Evolutionary conservation across 2,113 vertebrate species (phyloP).

Genomic region (Pseudopodoces humilis): DNA sequence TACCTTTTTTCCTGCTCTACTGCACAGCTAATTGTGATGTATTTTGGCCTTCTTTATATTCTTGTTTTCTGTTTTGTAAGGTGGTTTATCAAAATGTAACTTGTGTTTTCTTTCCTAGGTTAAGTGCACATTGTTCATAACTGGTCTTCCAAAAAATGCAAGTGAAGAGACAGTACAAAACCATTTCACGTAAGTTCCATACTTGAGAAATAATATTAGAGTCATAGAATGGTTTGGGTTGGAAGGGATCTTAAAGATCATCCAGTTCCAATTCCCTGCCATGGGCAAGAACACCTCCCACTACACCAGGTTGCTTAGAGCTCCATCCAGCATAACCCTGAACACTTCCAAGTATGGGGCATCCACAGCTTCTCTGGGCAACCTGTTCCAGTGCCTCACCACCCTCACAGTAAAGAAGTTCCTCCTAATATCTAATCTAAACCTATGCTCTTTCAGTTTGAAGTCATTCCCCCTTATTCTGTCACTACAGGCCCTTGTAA

Average conservation of each 20-base stretch:
- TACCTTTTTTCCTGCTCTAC: not conserved
- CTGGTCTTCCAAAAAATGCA: conserved; percentile 79
- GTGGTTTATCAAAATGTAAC: not conserved
- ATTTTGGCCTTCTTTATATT: not conserved
- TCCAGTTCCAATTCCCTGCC: not conserved
- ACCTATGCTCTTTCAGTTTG: not conserved
- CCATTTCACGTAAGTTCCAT: conserved; percentile 84
- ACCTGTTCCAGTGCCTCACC: not conserved
- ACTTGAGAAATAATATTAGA: no score
- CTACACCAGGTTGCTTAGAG: not conserved
- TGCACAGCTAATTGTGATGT: not conserved
- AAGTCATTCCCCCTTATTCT: not conserved
- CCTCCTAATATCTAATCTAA: not conserved
- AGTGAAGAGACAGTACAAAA: conserved; percentile 74
- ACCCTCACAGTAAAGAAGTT: not conserved
- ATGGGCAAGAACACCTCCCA: not conserved
- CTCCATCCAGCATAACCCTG: not conserved
- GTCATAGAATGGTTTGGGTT: not conserved
- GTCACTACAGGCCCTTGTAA: not conserved
- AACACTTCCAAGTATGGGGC: not conserved
- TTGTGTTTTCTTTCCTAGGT: conserved; percentile 70
- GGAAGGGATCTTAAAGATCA: not conserved
- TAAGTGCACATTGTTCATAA: conserved; percentile 86
- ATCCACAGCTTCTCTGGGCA: not conserved
- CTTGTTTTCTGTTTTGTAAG: not conserved